phyloP scores from a whole-genome alignment of 2,888 invertebrate genomes.

The Epirrhoe tristata region DNA sequence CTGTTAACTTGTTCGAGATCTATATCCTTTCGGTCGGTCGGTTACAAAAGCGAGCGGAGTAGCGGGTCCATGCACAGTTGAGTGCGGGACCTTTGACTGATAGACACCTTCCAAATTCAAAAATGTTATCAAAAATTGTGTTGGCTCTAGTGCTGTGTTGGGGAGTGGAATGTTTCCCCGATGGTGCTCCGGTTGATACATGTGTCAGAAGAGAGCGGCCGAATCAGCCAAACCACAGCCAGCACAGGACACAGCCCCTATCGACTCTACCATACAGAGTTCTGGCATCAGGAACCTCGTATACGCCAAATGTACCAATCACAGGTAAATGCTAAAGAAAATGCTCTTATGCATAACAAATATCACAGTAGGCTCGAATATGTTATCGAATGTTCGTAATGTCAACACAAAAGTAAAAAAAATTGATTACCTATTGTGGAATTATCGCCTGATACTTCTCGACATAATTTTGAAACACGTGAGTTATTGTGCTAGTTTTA shows the following conservation, averaged over 20 bases:
- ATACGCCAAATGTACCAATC: constrained; percentile 89
- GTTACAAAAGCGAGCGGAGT: constrained; percentile 78
- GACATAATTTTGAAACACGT: too few species aligned
- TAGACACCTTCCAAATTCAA: constrained; percentile 30
- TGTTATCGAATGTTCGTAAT: background rate
- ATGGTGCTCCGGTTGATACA: constrained; percentile 92
- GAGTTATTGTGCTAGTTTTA: too few species aligned
- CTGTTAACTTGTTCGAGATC: constrained; percentile 70
- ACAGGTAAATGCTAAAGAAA: constrained; percentile 82
- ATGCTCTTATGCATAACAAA: background rate
- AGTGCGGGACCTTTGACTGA: constrained; percentile 56
- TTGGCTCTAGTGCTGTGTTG: constrained; percentile 64
- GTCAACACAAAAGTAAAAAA: too few species aligned
- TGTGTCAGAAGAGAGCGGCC: constrained; percentile 91
- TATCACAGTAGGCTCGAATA: background rate
- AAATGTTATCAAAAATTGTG: constrained; percentile 65
- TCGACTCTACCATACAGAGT: constrained; percentile 88
- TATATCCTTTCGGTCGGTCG: constrained; percentile 76
- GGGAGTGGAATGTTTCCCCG: constrained; percentile 87
- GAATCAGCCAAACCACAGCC: constrained; percentile 92
- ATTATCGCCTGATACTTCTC: too few species aligned
- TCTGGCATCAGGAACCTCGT: constrained; percentile 87
- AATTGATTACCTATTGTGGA: too few species aligned
- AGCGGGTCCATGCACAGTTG: constrained; percentile 67
- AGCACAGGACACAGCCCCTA: constrained; percentile 88